Conservation (phyloP, 1,140 invertebrate species). For the Drosophila seguyi region DNA sequence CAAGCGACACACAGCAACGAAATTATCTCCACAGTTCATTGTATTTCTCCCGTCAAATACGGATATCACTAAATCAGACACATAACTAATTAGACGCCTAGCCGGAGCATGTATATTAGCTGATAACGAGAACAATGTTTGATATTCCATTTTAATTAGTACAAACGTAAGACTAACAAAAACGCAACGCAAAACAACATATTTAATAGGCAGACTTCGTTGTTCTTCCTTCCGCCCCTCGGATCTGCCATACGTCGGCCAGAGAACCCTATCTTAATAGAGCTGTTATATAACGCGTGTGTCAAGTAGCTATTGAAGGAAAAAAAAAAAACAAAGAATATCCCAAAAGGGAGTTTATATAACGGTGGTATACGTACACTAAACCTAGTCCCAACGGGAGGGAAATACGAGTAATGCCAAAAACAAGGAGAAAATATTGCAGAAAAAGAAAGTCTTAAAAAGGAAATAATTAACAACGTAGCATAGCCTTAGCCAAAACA, state of each 20-base stretch:
- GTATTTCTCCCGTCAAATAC: constrained; percentile 41
- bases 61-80: constrained; percentile 35
- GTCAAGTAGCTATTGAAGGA: constrained; percentile 48
- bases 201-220: constrained; percentile 28
- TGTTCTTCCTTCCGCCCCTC: constrained; percentile 28
- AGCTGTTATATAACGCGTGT: constrained; percentile 59
- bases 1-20: constrained; percentile 38
- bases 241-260: constrained; percentile 35
- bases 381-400: constrained; percentile 62
- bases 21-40: constrained; percentile 38
- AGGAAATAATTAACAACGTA: constrained; percentile 22
- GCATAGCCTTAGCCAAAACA: constrained; percentile 46
- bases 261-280: constrained; percentile 40
- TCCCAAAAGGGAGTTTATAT: constrained; percentile 40
- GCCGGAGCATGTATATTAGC: constrained; percentile 39
- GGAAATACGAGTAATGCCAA: constrained; percentile 63
- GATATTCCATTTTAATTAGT: constrained; percentile 80
- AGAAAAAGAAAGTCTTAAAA: neutral
- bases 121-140: constrained; percentile 41
- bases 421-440: constrained; percentile 16
- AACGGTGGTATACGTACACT: constrained; percentile 48
- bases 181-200: constrained; percentile 32
- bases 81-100: constrained; percentile 35
- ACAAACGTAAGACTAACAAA: constrained; percentile 70
- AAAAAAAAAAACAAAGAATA: constrained; percentile 1